Evolutionary conservation across 92 coral and sea anemone genomes (phyloP).

Genomic region (Epizoanthus stellaris): DNA sequence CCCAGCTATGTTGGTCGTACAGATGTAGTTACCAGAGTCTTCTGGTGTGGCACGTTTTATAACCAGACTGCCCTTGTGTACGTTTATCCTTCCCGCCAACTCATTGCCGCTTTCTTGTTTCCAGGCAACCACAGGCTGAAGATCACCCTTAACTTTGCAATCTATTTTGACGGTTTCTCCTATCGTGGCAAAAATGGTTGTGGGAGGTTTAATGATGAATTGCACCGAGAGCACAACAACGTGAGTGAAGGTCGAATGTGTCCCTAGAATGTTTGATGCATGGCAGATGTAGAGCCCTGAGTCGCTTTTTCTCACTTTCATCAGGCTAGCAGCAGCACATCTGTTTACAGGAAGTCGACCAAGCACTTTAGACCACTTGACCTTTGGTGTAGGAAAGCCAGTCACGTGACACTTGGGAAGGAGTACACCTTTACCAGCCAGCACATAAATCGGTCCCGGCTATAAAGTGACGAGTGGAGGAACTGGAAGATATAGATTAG

Average conservation of each 20-base stretch:
- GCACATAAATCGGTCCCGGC: too few species aligned
- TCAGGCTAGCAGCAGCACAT: background rate
- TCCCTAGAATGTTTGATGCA: conserved; percentile 30
- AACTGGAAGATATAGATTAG: too few species aligned
- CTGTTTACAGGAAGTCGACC: conserved; percentile 19
- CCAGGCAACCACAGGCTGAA: conserved; percentile 19
- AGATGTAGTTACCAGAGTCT: too few species aligned
- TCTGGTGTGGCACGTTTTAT: too few species aligned
- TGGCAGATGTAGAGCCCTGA: conserved; percentile 27
- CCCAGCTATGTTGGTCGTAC: too few species aligned
- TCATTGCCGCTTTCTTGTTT: too few species aligned
- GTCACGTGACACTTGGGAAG: conserved; percentile 37
- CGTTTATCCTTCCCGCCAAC: too few species aligned
- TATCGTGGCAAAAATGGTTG: background rate
- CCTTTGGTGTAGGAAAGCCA: conserved; percentile 49
- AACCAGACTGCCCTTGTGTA: too few species aligned
- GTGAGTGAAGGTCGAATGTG: background rate
- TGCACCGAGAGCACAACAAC: conserved; percentile 6
- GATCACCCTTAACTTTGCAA: conserved; percentile 10
- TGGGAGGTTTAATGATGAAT: conserved; percentile 17
- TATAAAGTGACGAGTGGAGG: too few species aligned
- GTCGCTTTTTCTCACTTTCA: conserved; percentile 12
- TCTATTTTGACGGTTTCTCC: background rate
- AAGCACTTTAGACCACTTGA: conserved; percentile 46
- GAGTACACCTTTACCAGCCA: too few species aligned